These are phyloP conservation scores for Percopsis omiscomaycus DNA, from an alignment of 2,797 vertebrate genomes.

Conservation along the genomic window DNA sequence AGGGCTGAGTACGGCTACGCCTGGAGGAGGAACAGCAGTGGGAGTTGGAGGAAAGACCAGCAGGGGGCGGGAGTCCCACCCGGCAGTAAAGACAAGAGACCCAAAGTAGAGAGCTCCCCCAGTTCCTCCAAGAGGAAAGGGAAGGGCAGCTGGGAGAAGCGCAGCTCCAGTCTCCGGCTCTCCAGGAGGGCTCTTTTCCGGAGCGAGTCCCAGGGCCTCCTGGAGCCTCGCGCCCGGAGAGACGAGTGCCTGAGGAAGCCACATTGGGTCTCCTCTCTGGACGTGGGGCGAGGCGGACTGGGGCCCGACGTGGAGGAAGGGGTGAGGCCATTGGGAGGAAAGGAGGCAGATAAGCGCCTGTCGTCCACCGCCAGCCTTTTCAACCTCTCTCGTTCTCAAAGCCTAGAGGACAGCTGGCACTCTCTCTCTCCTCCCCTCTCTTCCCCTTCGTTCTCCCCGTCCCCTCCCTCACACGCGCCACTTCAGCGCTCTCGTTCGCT, in stretches of 20 bases:
- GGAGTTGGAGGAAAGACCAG: slow-evolving; percentile 70
- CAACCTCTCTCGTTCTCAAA: slow-evolving; percentile 78
- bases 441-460: slow-evolving; percentile 79
- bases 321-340: slow-evolving; percentile 54
- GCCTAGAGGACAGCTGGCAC: slow-evolving; percentile 77
- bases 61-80: slow-evolving; percentile 58
- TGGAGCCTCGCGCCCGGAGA: slow-evolving; percentile 64
- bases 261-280: slow-evolving; percentile 82
- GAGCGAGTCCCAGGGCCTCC: slow-evolving; percentile 80
- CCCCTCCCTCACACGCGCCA: slow-evolving; percentile 65
- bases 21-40: slow-evolving; percentile 65
- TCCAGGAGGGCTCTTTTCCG: slow-evolving; percentile 77
- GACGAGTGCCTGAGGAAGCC: slow-evolving; percentile 60
- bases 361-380: slow-evolving; percentile 81
- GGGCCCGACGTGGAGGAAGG: slow-evolving; percentile 55
- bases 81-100: slow-evolving; percentile 56
- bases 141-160: slow-evolving; percentile 71
- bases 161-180: slow-evolving; percentile 74
- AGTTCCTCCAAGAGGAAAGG: slow-evolving; percentile 65
- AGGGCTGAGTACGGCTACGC: slow-evolving; percentile 69
- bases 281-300: slow-evolving; percentile 70
- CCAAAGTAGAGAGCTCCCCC: slow-evolving; percentile 66
- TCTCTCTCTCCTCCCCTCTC: slow-evolving; percentile 75
- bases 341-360: slow-evolving; percentile 71
- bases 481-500: slow-evolving; percentile 81